Percentiles rank a stretch among this genome's conserved stretches.
Evolutionary conservation across 1,140 invertebrate genomes (phyloP).

Genomic region (Adelges cooleyi): DNA sequence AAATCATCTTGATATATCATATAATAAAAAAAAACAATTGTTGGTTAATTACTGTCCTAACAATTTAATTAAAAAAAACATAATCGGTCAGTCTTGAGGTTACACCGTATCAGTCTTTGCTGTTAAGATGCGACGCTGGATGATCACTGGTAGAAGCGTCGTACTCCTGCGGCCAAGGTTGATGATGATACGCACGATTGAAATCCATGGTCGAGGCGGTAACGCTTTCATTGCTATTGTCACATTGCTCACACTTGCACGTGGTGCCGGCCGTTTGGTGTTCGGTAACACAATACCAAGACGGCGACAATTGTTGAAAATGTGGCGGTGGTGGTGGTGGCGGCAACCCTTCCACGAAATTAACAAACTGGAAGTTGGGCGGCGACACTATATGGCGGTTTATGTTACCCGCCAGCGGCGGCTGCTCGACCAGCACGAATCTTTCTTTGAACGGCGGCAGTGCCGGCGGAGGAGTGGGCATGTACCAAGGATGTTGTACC

Average conservation of each 20-base stretch:
- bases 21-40: too few species aligned
- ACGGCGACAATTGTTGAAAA: neutral
- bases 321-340: neutral
- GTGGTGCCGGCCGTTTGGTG: neutral
- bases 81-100: too few species aligned
- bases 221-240: constrained; percentile 17
- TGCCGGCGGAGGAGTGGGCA: neutral
- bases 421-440: neutral
- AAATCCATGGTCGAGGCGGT: neutral
- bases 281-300: neutral
- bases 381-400: too few species aligned
- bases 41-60: too few species aligned
- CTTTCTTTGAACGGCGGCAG: neutral
- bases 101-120: too few species aligned
- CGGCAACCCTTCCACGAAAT: too few species aligned
- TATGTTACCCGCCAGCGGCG: too few species aligned
- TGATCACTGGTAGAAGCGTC: neutral
- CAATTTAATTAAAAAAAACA: too few species aligned
- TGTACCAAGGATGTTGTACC: neutral
- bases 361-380: too few species aligned
- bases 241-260: neutral
- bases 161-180: neutral
- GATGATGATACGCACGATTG: constrained; percentile 18
- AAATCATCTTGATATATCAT: too few species aligned
- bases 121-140: too few species aligned